A percentile compares a stretch with the other conserved stretches of the same genome.
Conservation (phyloP, 2,113 vertebrate species). For the Hippocampus mohnikei region DNA sequence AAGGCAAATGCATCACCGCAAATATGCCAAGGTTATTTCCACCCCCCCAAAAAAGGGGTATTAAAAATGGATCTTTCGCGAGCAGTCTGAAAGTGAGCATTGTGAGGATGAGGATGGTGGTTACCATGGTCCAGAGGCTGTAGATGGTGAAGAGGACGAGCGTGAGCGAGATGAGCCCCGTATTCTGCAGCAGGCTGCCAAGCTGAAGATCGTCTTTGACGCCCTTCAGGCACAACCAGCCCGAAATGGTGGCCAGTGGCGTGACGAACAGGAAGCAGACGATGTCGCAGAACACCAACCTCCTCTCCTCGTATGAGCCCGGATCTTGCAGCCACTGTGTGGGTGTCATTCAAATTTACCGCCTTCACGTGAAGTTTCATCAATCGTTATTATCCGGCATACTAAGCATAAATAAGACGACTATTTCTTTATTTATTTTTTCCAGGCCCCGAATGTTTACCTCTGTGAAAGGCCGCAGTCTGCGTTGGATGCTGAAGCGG, state of each 20-base stretch:
- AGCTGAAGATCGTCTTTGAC: slow-evolving; percentile 92
- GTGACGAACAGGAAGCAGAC: slow-evolving; percentile 96
- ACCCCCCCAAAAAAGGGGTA: rapidly evolving
- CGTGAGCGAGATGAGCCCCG: slow-evolving; percentile 92
- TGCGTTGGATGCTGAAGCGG: slow-evolving; percentile 89
- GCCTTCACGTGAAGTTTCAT: neutral
- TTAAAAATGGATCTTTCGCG: too few species aligned
- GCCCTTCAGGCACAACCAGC: slow-evolving; percentile 91
- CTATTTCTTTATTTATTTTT: too few species aligned
- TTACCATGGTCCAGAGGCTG: slow-evolving; percentile 94
- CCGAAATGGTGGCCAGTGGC: slow-evolving; percentile 87
- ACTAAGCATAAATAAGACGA: too few species aligned
- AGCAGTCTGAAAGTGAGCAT: too few species aligned
- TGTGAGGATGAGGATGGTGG: rapidly evolving
- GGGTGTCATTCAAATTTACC: slow-evolving; percentile 7
- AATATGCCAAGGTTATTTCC: too few species aligned
- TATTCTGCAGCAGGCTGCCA: slow-evolving; percentile 89
- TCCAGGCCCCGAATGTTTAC: slow-evolving; percentile 59
- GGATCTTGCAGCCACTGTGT: slow-evolving; percentile 90
- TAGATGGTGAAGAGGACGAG: slow-evolving; percentile 98
- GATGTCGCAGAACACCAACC: slow-evolving; percentile 93
- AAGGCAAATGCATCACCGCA: too few species aligned
- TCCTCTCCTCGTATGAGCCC: slow-evolving; percentile 88
- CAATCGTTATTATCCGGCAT: too few species aligned
- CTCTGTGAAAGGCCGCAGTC: slow-evolving; percentile 87